phyloP scores from a whole-genome alignment of 2,797 vertebrate species.

The Sus cebifrons region DNA sequence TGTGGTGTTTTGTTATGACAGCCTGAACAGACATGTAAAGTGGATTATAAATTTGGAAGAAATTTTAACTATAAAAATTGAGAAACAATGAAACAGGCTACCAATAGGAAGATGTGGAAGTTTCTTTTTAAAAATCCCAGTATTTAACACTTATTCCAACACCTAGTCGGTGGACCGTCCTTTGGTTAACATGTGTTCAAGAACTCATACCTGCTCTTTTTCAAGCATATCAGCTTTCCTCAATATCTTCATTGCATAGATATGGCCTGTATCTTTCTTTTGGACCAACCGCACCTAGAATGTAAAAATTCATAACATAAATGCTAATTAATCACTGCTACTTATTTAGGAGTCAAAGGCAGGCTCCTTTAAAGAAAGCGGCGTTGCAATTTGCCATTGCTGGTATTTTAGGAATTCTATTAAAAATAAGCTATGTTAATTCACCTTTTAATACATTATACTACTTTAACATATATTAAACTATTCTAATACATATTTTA shows the following conservation, averaged over 20 bases:
- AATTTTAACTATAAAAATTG: constrained; percentile 35
- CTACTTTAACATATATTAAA: neutral
- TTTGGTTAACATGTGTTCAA: neutral
- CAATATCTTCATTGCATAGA: constrained; percentile 99
- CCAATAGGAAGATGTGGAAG: neutral
- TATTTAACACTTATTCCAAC: neutral
- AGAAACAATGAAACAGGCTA: constrained; percentile 23
- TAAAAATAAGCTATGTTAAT: neutral
- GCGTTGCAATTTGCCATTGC: neutral
- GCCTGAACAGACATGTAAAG: neutral
- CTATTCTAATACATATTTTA: neutral
- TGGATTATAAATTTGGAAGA: constrained; percentile 43
- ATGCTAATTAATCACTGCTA: neutral
- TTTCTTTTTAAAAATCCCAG: constrained; percentile 10
- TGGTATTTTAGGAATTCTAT: constrained; percentile 14
- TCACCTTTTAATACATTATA: neutral
- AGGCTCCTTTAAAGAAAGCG: constrained; percentile 43
- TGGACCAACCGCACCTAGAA: constrained; percentile 97
- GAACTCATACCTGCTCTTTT: constrained; percentile 95
- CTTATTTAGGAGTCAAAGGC: neutral
- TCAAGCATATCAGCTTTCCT: constrained; percentile 99
- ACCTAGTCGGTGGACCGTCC: neutral
- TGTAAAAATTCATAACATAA: constrained; percentile 49
- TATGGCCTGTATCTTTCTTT: constrained; percentile 99
- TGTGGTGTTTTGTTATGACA: neutral